These are phyloP conservation scores for Cisticola juncidis DNA, from an alignment of 2,113 vertebrate genomes.

Conservation along the genomic window DNA sequence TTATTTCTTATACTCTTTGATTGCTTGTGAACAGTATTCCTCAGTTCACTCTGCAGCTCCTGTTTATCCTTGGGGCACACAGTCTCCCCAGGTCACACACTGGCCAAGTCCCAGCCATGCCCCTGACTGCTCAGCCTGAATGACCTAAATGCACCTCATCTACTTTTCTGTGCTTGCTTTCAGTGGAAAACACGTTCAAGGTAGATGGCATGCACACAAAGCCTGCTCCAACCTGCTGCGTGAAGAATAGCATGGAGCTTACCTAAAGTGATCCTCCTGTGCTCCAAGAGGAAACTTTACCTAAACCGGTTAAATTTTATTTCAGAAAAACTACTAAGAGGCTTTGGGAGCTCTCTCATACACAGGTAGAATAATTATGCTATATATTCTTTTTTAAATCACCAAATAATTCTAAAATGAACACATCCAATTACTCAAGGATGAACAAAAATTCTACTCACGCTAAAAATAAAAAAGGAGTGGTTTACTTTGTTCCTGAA, in stretches of 20 bases:
- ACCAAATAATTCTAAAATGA: background rate
- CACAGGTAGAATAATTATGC: background rate
- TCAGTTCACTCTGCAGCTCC: background rate
- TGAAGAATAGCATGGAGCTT: background rate
- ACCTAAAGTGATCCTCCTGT: background rate
- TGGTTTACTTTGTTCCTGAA: background rate
- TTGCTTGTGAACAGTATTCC: background rate
- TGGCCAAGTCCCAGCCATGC: background rate
- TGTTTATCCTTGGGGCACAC: background rate
- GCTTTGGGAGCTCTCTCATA: background rate
- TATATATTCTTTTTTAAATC: background rate
- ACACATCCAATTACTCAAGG: background rate
- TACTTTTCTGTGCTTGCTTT: background rate
- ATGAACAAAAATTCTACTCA: background rate
- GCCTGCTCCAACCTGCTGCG: background rate
- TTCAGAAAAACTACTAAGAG: background rate
- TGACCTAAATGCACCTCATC: no score
- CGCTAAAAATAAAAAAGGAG: background rate
- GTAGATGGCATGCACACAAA: background rate
- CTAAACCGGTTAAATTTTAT: background rate
- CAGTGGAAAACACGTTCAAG: background rate
- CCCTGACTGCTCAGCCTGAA: accelerated
- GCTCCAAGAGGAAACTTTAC: background rate
- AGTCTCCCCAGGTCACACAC: background rate
- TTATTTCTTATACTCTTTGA: background rate